Conservation (phyloP, 2,113 vertebrate species). For the Holacanthus passer region DNA sequence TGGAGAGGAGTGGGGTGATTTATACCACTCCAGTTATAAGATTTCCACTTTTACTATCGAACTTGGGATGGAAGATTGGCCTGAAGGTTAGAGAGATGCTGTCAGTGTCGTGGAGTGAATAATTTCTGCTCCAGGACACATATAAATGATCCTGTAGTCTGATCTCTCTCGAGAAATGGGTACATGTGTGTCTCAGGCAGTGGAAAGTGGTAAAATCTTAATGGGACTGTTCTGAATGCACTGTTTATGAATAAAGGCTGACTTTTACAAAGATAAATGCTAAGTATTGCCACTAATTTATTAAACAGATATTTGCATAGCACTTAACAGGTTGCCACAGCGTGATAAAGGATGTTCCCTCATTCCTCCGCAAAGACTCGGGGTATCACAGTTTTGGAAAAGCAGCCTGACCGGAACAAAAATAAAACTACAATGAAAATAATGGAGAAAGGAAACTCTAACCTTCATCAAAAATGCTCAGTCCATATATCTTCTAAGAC, state of each 20-base stretch:
- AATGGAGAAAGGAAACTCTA: slow-evolving; percentile 19
- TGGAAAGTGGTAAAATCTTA: not conserved
- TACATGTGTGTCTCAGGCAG: slow-evolving; percentile 15
- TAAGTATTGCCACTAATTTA: not conserved
- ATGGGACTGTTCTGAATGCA: not conserved
- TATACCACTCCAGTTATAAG: slow-evolving; percentile 15
- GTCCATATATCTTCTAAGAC: slow-evolving; percentile 18
- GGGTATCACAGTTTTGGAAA: not conserved
- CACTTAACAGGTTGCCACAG: not conserved
- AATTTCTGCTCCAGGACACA: slow-evolving; percentile 39
- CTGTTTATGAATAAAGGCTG: not conserved
- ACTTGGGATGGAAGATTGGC: slow-evolving; percentile 27
- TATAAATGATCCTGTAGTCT: slow-evolving; percentile 28
- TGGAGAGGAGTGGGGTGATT: slow-evolving; percentile 13
- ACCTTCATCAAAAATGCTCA: not conserved
- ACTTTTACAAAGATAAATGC: not conserved
- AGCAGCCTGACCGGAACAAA: slow-evolving; percentile 20
- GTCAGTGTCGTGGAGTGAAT: slow-evolving; percentile 19
- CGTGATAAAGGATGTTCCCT: not conserved
- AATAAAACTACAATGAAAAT: slow-evolving; percentile 19
- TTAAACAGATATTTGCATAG: not conserved
- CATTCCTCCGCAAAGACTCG: not conserved
- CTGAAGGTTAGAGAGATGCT: slow-evolving; percentile 38
- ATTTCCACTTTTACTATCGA: slow-evolving; percentile 36
- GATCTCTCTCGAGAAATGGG: slow-evolving; percentile 8